Base-by-base conservation (phyloP, 2,113 vertebrate species). In the Ciconia stormi region DNA sequence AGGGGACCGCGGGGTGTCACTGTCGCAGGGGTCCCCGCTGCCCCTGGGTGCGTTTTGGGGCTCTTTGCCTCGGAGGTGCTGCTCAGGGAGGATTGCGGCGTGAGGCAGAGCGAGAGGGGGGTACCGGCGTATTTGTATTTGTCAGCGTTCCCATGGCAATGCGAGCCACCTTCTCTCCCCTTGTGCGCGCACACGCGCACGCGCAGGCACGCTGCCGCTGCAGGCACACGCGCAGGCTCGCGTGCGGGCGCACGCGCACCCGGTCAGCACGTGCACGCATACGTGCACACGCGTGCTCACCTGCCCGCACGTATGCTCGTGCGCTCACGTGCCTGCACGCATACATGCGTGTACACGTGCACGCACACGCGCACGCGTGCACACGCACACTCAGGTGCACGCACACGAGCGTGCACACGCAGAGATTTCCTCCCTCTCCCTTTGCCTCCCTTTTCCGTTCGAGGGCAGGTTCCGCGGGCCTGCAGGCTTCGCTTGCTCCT, bases 91-190 rank as follows among this genome's bases (percentile, higher is more conserved):
- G 46, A 10, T 52, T 61, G 12, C 2, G 21, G 56, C 18, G 34
- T 4, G 30, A 44, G 67, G 85, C 74, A 72, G 52, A 84, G 52
- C 23, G 15, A 36, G 66, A 1, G 42, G 53, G 49, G 52, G n/a
- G 82, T 84, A 47, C 14, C 5, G 25, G 67, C 40, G 11, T 38
- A n/a, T 95, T 84, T 84, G 87, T 88, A 72, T 93, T 25, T 93
- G 96, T 69, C 96, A 76, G 79, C 11, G 96, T 98, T 97, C 83
- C 97, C 91, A 97, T 97, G 97, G 82, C 95, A 34, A 97, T 74
- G 78, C 9, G 77, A 63, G 80, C 67, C 80, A 85, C 70, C 47
- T 91, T 91, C 84, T 67, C 40, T 72, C 83, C 92, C 88, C 67
- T 34, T 21, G 78, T 26, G 67, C 21, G 2, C 5, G 12, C 62